Evolutionary conservation across 2,797 vertebrate species (phyloP), one percentile per base, ranked within the genome.

Genomic region (Paedocypris micromegethes): DNA sequence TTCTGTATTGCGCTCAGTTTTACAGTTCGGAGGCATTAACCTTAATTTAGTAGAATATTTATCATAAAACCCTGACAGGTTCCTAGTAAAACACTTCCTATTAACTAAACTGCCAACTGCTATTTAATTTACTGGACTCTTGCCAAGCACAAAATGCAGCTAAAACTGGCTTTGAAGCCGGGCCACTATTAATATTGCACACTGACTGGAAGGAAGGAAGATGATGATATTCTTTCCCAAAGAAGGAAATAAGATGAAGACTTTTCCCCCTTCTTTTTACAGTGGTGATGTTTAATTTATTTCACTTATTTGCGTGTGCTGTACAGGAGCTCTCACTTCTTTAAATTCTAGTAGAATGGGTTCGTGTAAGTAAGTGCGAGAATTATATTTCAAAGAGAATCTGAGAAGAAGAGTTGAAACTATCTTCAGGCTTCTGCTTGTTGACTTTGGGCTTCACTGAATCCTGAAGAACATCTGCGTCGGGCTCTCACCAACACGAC

Each of bases 401-500:
- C 23, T 23, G 23, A 23, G 23, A 23, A 23, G 23, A 23, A 23
- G 23, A 23, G 23, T 23, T 23, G 23, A 23, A 23, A 23, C 23
- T 23, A 23, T 23, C 23, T 23, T 23, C 23, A 23, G 23, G 23
- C 1, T 23, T 23, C 23, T 23, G 23, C 23, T 43, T 63, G 53
- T 45, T 44, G 45, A 69, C 44, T 50, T 61, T 44, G 3, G 2
- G 6, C 54, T 63, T 44, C 57, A 63, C 47, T 23, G 23, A 23
- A 23, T 23, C 23, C 41, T 63, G 37, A 5, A 43, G 59, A 44
- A 48, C 48, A 70, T 43, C 7, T 5, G 50, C 46, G 39, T 5
- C 58, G 50, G 47, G 57, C 4, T 5, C 53, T 41, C 4, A 43
- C 61, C 49, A 60, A 66, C 70, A 64, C 46, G 47, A 50, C 59